Percentiles rank a stretch among this genome's conserved stretches.
These are phyloP conservation scores for Sericinus montela DNA, from an alignment of 2,888 invertebrate genomes.

Conservation along the genomic window DNA sequence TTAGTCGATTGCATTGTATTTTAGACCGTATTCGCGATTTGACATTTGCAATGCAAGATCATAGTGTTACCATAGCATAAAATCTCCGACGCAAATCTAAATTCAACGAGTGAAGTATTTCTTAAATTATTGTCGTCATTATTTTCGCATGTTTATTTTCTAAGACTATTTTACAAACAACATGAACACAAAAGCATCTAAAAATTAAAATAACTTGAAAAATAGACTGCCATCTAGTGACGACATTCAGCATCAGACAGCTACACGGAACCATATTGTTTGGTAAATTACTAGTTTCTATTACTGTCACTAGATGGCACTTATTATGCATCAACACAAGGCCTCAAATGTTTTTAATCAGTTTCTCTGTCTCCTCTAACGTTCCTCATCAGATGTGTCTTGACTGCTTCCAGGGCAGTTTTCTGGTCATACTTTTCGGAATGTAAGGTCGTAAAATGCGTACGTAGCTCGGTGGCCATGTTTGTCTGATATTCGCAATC, in stretches of 20 bases:
- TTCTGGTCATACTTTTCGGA: constrained; percentile 67
- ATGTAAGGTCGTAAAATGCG: constrained; percentile 81
- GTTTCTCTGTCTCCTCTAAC: not conserved
- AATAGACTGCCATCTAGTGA: constrained; percentile 21
- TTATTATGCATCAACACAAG: not conserved
- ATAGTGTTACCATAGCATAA: constrained; percentile 8
- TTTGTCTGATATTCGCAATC: constrained; percentile 82
- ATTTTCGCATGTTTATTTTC: too few species aligned
- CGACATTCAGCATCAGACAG: constrained; percentile 8
- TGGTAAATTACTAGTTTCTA: not conserved
- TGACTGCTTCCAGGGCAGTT: constrained; percentile 66
- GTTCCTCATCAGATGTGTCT: constrained; percentile 43
- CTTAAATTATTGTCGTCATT: too few species aligned
- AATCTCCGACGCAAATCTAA: too few species aligned
- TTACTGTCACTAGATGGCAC: not conserved
- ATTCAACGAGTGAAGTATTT: too few species aligned
- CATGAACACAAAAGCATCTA: too few species aligned
- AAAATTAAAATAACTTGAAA: not conserved
- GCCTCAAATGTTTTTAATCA: not conserved
- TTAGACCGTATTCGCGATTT: constrained; percentile 2
- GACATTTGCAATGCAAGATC: constrained; percentile 16
- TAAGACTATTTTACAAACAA: too few species aligned
- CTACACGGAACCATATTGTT: not conserved
- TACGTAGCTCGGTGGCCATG: constrained; percentile 82
- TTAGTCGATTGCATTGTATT: too few species aligned